phyloP scores from a whole-genome alignment of 2,113 vertebrate species.

The Aix galericulata region DNA sequence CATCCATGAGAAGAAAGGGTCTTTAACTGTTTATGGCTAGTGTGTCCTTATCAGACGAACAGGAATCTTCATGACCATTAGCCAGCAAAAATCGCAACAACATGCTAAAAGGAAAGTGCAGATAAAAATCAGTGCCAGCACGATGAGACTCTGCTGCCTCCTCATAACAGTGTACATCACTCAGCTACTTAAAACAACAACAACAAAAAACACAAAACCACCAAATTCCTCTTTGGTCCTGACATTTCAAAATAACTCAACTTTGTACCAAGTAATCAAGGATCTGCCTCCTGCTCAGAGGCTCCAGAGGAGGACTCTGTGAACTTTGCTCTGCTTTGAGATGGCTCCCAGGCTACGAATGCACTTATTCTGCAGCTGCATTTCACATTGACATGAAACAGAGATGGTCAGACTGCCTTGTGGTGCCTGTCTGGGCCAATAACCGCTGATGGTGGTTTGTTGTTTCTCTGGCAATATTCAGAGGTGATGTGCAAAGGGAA shows the following conservation, averaged over 20 bases:
- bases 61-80: not conserved
- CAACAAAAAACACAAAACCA: not conserved
- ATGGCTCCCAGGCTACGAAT: not conserved
- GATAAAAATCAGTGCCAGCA: not conserved
- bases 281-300: not conserved
- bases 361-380: not conserved
- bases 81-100: not conserved
- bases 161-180: not conserved
- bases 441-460: not conserved
- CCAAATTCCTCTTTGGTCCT: not conserved
- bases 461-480: not conserved
- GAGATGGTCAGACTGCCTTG: conserved; percentile 40
- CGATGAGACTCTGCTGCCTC: not conserved
- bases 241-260: not conserved
- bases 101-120: not conserved
- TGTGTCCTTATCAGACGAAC: not conserved
- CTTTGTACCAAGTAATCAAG: not conserved
- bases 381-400: not conserved
- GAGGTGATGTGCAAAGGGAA: not conserved
- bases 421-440: conserved; percentile 13
- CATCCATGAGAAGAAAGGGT: not conserved
- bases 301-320: not conserved
- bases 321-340: not conserved
- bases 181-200: not conserved
- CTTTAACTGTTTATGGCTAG: not conserved